These are phyloP conservation scores for Tupaia tana DNA, from an alignment of 2,113 vertebrate genomes.

Conservation along the genomic window DNA sequence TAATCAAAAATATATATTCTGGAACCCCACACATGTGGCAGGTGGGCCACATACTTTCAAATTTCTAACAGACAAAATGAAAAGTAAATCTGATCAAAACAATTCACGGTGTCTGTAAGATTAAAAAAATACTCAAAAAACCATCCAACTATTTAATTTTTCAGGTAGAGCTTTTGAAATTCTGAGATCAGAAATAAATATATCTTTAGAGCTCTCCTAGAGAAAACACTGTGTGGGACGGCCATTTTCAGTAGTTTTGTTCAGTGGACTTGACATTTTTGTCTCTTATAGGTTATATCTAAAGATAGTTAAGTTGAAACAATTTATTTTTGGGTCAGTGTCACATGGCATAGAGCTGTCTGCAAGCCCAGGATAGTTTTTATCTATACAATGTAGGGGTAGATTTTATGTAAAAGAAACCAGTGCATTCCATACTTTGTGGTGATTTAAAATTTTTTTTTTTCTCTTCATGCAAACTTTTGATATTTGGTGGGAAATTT, in stretches of 20 bases:
- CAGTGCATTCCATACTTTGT: neutral
- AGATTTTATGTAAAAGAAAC: neutral
- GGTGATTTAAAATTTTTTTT: neutral
- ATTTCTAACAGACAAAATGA: neutral
- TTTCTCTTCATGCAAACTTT: neutral
- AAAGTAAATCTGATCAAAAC: neutral
- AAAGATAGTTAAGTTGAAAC: neutral
- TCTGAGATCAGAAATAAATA: neutral
- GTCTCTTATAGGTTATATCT: neutral
- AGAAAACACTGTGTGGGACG: fast-evolving
- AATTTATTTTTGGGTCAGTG: neutral
- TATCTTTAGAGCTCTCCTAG: neutral
- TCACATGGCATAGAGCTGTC: neutral
- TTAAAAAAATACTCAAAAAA: neutral
- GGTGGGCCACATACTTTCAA: neutral
- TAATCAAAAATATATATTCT: neutral
- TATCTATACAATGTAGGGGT: neutral
- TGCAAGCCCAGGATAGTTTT: neutral
- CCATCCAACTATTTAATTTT: neutral
- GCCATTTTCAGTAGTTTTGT: neutral
- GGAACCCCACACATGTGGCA: too few species aligned
- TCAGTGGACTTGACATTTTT: fast-evolving
- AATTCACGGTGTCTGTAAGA: neutral
- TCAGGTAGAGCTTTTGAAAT: neutral
- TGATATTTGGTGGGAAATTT: neutral